Evolutionary conservation across 1,140 invertebrate species (phyloP).

Genomic region (Palaemon carinicauda): DNA sequence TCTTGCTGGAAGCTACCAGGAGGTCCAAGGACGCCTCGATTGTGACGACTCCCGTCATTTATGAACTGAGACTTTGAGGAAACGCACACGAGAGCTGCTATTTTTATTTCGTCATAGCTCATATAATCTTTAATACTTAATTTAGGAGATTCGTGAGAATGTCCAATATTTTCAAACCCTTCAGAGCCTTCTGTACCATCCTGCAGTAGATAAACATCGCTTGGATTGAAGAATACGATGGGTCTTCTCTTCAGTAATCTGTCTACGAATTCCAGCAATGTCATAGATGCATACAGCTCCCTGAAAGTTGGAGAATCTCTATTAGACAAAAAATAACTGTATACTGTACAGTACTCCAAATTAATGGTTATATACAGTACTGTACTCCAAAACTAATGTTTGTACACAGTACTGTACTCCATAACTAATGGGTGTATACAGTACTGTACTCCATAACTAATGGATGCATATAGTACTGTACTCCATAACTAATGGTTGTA

Average conservation of each 20-base stretch:
- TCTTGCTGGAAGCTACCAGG: constrained; percentile 60
- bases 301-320: background rate
- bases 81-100: constrained; percentile 71
- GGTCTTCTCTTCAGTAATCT: constrained; percentile 70
- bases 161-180: constrained; percentile 69
- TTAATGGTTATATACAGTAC: no score
- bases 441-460: no score
- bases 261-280: constrained; percentile 34
- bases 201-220: constrained; percentile 68
- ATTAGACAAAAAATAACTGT: background rate
- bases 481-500: no score
- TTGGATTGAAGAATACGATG: constrained; percentile 67
- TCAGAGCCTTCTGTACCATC: constrained; percentile 66
- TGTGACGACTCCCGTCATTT: constrained; percentile 72
- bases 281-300: constrained; percentile 34
- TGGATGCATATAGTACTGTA: no score
- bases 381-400: no score
- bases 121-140: constrained; percentile 64
- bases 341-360: no score
- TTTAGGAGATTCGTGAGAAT: constrained; percentile 63
- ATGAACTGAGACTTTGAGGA: constrained; percentile 73
- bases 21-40: constrained; percentile 67
- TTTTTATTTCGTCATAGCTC: constrained; percentile 72
- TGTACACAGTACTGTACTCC: no score
- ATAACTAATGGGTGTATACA: no score